These are phyloP conservation scores for Myiozetetes cayanensis DNA, from an alignment of 2,113 vertebrate species.

Conservation along the genomic window DNA sequence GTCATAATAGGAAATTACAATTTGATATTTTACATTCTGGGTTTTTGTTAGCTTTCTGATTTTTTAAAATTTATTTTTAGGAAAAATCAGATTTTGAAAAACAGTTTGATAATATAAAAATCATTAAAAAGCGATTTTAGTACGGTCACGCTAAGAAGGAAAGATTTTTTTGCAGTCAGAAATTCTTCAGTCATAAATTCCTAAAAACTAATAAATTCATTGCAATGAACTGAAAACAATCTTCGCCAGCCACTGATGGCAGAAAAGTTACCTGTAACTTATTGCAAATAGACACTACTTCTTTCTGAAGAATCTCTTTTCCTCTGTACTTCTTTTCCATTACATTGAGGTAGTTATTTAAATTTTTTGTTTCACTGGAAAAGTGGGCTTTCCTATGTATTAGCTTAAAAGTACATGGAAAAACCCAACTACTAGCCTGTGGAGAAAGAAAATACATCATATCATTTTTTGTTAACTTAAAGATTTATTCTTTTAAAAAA, in stretches of 20 bases:
- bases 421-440: neutral
- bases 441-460: neutral
- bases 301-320: neutral
- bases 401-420: neutral
- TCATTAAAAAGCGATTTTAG: conserved; percentile 60
- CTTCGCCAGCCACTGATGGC: neutral
- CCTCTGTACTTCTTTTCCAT: neutral
- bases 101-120: conserved; percentile 60
- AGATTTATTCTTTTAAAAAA: neutral
- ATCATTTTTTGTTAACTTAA: neutral
- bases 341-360: neutral
- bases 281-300: neutral
- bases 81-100: conserved; percentile 69
- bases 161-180: conserved; percentile 46
- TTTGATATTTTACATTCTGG: conserved; percentile 12
- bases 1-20: neutral
- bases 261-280: neutral
- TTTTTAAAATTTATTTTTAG: neutral
- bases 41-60: conserved; percentile 21
- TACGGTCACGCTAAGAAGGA: conserved; percentile 42
- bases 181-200: neutral
- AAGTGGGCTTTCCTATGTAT: neutral
- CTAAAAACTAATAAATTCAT: neutral
- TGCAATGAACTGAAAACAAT: neutral
- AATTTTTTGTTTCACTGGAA: neutral